Percentiles rank a stretch among this genome's conserved stretches.
These are phyloP conservation scores for Scylla paramamosain DNA, from an alignment of 1,140 invertebrate genomes.

Conservation along the genomic window DNA sequence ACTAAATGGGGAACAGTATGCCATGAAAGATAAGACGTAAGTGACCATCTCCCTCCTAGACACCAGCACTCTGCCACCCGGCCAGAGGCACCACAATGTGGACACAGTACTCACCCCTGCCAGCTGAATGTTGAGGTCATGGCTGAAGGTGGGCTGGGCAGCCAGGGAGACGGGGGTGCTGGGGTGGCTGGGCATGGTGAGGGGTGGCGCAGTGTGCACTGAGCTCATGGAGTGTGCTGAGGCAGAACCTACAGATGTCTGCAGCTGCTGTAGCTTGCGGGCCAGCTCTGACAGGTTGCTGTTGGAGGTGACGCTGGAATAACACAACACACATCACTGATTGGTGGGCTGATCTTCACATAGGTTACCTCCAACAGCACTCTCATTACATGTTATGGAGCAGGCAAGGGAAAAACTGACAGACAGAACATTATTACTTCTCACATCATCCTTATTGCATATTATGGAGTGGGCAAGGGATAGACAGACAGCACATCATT, in stretches of 20 bases:
- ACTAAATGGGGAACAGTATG: too few relatives aligned
- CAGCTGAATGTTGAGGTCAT: conserved; percentile 66
- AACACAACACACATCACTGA: neutral
- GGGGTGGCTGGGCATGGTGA: conserved; percentile 62
- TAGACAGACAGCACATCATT: too few relatives aligned
- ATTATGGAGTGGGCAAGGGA: too few relatives aligned
- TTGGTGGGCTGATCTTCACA: too few relatives aligned
- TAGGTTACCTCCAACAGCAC: too few relatives aligned
- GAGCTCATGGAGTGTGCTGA: conserved; percentile 44
- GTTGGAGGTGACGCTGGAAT: conserved; percentile 68
- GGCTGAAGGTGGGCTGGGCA: conserved; percentile 66
- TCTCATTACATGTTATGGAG: too few relatives aligned
- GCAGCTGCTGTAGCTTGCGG: conserved; percentile 62
- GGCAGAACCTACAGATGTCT: conserved; percentile 42
- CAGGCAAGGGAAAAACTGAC: too few relatives aligned
- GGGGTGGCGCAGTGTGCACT: conserved; percentile 46
- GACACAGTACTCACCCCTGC: conserved; percentile 58
- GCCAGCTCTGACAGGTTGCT: conserved; percentile 71
- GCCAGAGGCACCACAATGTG: neutral
- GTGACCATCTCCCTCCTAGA: neutral
- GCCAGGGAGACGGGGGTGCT: conserved; percentile 56
- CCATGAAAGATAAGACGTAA: neutral
- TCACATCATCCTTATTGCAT: too few relatives aligned
- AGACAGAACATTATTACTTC: too few relatives aligned
- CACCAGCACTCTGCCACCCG: neutral